Base-by-base conservation (phyloP, 2,888 invertebrate genomes). In the Machimus rusticus region DNA sequence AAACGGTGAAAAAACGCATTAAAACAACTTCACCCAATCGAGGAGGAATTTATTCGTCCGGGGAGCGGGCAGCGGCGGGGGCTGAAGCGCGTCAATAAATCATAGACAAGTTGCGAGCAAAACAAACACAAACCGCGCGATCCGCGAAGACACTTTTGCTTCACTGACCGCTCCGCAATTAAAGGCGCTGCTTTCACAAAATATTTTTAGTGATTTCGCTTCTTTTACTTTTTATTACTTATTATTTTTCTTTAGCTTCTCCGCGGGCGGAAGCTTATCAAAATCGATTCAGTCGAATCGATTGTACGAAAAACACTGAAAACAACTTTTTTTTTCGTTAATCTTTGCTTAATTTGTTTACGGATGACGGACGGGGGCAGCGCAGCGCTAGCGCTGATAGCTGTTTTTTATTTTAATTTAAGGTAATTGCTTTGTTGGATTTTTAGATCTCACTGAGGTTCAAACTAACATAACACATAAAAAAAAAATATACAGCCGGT, bases 111-210 rank as follows among this genome's bases (percentile, higher is more conserved):
- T n/a, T 55, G 81, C 9, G 51, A 81, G 37, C 37, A 76, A 76
- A 81, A 81, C 14, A 81, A 81, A 66, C 66, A 78, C 43, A 81
- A 14, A 81, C 55, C 46, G 31, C 31, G 51, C 19, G 66, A 81
- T 31, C 23, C 31, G 51, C 19, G 66, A 81, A 81, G 81, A 81
- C 81, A 55, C 81, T 51, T 46, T 51, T 51, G 51, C 51, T 81
- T 81, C 81, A 81, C 81, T 81, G 28, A 81, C 34, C 34, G 31
- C 81, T 43, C 39, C 51, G 81, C 46, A 81, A 81, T 81, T 51
- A 43, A 12, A 31, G 28, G 9, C 5, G 34, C 19, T 74, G 81
- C 51, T 81, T 81, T 81, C 81, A 81, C 81, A 81, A 81, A 39
- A 81, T 81, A 46, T 51, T 81, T 81, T 81, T 66, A 66, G 66